Evolutionary conservation across 2,888 invertebrate genomes (phyloP).

Genomic region (Habroteleia sp.): DNA sequence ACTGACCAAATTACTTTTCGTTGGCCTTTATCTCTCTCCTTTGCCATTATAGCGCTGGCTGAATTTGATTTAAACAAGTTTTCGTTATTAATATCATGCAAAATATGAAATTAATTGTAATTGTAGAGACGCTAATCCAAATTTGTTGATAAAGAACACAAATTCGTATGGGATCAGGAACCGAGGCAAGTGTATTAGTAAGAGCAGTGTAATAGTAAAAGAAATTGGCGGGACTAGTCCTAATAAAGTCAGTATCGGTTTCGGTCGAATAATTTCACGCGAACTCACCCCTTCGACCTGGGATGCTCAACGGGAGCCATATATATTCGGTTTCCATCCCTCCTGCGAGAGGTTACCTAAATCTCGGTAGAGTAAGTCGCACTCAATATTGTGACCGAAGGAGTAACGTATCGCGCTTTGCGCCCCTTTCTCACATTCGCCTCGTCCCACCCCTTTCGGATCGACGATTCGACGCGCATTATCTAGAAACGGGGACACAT

Average conservation of each 20-base stretch:
- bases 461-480: conserved; percentile 53
- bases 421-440: conserved; percentile 64
- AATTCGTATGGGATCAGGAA: no score
- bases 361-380: conserved; percentile 74
- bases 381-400: conserved; percentile 79
- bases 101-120: no score
- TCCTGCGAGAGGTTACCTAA: conserved; percentile 71
- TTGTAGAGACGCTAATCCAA: no score
- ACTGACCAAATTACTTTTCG: no score
- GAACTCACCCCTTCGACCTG: conserved; percentile 68
- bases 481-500: conserved; percentile 55
- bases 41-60: no score
- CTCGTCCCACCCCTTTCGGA: conserved; percentile 50
- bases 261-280: conserved; percentile 73
- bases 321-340: conserved; percentile 68
- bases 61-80: no score
- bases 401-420: conserved; percentile 75
- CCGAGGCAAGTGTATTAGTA: conserved; percentile 15
- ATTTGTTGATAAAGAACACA: no score
- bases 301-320: conserved; percentile 67
- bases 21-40: no score
- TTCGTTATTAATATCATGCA: no score
- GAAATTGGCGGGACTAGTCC: conserved; percentile 54
- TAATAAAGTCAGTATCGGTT: conserved; percentile 74
- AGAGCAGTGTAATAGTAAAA: conserved; percentile 34